phyloP scores from a whole-genome alignment of 2,113 vertebrate species.

The Eptatretus burgeri region DNA sequence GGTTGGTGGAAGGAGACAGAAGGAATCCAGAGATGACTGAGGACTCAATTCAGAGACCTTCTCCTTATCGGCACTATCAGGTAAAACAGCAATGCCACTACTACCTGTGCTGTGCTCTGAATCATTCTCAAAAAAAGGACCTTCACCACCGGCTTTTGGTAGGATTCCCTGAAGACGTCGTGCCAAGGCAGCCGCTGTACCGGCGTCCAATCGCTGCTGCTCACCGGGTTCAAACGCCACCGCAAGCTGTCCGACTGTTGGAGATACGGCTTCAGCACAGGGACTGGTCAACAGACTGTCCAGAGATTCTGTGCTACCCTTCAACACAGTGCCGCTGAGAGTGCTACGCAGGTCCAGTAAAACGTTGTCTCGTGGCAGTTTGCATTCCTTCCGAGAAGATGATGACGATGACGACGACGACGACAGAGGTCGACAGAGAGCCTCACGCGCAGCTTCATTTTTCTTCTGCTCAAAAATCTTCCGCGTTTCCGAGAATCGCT shows the following conservation, averaged over 20 bases:
- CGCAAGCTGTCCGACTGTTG: slow-evolving; percentile 77
- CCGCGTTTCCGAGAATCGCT: neutral
- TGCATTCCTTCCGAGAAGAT: slow-evolving; percentile 22
- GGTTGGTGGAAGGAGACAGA: too few relatives aligned
- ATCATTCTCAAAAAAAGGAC: too few relatives aligned
- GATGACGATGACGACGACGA: slow-evolving; percentile 5
- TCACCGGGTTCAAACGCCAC: slow-evolving; percentile 46
- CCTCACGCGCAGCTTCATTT: too few relatives aligned
- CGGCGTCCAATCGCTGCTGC: neutral
- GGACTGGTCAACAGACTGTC: slow-evolving; percentile 43
- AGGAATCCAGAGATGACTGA: too few relatives aligned
- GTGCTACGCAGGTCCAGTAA: slow-evolving; percentile 46
- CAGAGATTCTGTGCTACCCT: slow-evolving; percentile 69
- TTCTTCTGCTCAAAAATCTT: neutral
- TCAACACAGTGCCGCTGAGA: slow-evolving; percentile 14
- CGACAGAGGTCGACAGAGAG: neutral
- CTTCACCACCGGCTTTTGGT: too few relatives aligned
- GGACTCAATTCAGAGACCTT: too few relatives aligned
- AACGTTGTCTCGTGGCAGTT: slow-evolving; percentile 26
- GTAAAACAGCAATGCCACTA: too few relatives aligned
- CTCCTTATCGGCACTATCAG: too few relatives aligned
- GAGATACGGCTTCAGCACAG: slow-evolving; percentile 56
- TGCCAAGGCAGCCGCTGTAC: too few relatives aligned
- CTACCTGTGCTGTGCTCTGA: too few relatives aligned
- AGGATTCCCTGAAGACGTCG: too few relatives aligned